Conservation (phyloP, 2,113 vertebrate genomes). For the Cheilinus undulatus region DNA sequence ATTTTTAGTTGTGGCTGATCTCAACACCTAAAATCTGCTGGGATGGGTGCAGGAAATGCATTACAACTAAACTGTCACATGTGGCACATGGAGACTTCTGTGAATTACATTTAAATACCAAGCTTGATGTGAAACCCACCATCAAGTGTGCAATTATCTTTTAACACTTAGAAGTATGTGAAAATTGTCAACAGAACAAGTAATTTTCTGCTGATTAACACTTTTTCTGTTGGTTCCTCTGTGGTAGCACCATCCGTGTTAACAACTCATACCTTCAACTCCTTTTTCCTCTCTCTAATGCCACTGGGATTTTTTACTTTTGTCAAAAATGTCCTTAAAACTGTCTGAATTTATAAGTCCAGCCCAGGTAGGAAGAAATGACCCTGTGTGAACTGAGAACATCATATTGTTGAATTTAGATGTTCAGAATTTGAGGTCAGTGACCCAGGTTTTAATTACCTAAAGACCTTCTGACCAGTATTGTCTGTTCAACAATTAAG, state of each 20-base stretch:
- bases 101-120: not conserved
- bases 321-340: not conserved
- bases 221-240: not conserved
- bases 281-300: not conserved
- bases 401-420: slow-evolving; percentile 25
- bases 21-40: too few species aligned
- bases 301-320: not conserved
- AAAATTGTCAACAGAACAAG: not conserved
- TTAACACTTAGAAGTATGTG: not conserved
- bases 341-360: slow-evolving; percentile 20
- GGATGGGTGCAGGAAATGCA: too few species aligned
- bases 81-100: too few species aligned
- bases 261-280: not conserved
- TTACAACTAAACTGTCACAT: too few species aligned
- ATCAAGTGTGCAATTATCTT: not conserved
- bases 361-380: slow-evolving; percentile 11
- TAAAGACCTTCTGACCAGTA: slow-evolving; percentile 27
- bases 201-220: not conserved
- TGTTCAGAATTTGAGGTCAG: slow-evolving; percentile 23
- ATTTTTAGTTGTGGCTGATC: too few species aligned
- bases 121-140: not conserved
- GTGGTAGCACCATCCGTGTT: not conserved
- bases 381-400: not conserved
- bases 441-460: slow-evolving; percentile 21
- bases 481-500: slow-evolving; percentile 28